A percentile compares a stretch with the other conserved stretches of the same genome.
phyloP scores from a whole-genome alignment of 2,113 vertebrate species.

The Epinephelus fuscoguttatus region DNA sequence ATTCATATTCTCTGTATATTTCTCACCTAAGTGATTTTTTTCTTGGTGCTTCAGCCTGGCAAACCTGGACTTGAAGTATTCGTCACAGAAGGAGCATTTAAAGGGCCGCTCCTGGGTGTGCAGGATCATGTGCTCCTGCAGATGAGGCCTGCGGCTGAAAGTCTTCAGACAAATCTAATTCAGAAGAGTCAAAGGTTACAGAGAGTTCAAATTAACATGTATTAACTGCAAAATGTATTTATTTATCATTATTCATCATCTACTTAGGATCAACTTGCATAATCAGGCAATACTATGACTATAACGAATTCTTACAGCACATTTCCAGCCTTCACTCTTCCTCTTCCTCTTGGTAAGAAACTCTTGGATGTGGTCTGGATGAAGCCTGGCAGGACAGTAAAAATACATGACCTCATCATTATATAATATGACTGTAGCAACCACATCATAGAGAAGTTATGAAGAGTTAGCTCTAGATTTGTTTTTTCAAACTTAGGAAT shows the following conservation, averaged over 20 bases:
- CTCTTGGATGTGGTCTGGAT: constrained; percentile 95
- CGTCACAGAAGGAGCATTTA: constrained; percentile 96
- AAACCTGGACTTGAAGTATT: constrained; percentile 97
- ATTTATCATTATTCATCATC: not conserved
- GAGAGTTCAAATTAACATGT: not conserved
- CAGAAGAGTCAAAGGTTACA: constrained; percentile 6
- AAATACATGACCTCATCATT: not conserved
- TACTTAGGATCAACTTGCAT: not conserved
- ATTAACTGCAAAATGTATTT: not conserved
- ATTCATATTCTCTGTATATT: not conserved
- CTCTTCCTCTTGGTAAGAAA: constrained; percentile 93
- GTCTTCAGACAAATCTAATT: constrained; percentile 95
- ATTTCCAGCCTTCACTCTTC: constrained; percentile 98
- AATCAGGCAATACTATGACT: not conserved
- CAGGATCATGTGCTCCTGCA: constrained; percentile 98
- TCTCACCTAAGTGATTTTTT: constrained; percentile 93
- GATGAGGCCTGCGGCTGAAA: constrained; percentile 94
- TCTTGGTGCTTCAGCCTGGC: constrained; percentile 97
- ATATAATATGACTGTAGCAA: not conserved
- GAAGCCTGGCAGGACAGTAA: constrained; percentile 87
- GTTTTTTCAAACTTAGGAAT: not conserved
- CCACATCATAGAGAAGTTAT: not conserved
- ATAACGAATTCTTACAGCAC: constrained; percentile 87
- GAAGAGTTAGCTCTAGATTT: not conserved
- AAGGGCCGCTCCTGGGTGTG: constrained; percentile 97